Evolutionary conservation across 2,888 invertebrate genomes (phyloP).

Genomic region (Vanessa cardui): DNA sequence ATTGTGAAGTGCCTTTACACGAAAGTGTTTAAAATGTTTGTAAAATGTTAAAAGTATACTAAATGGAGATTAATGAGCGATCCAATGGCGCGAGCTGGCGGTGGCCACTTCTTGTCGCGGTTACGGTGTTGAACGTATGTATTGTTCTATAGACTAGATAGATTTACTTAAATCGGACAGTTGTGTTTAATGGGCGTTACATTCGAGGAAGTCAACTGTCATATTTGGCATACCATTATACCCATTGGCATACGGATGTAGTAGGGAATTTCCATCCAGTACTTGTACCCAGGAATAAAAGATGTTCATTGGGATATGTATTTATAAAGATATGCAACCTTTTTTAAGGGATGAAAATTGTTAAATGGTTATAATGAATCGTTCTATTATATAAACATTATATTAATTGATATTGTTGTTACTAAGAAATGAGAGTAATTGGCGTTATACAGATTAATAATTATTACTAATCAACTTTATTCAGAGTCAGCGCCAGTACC

Average conservation of each 20-base stretch:
- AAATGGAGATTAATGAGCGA: slow-evolving; percentile 69
- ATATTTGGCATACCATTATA: no score
- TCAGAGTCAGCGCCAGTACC: background rate
- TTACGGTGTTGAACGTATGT: slow-evolving; percentile 72
- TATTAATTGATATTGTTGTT: background rate
- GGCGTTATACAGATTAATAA: no score
- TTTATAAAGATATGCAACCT: no score
- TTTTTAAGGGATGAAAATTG: background rate
- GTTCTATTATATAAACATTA: background rate
- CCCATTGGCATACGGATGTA: no score
- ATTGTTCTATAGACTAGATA: slow-evolving; percentile 28
- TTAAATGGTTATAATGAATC: background rate
- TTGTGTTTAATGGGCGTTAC: background rate
- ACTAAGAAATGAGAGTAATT: slow-evolving; percentile 9
- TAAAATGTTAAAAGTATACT: slow-evolving; percentile 48
- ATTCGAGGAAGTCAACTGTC: no score
- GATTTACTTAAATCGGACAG: background rate
- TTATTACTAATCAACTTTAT: slow-evolving; percentile 14
- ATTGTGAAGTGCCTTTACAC: slow-evolving; percentile 33
- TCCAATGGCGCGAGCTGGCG: slow-evolving; percentile 65
- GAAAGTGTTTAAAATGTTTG: slow-evolving; percentile 22
- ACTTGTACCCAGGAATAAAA: no score
- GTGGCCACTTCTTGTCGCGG: slow-evolving; percentile 69
- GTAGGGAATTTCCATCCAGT: no score
- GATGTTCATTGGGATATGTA: no score